Evolutionary conservation across 2,797 vertebrate species (phyloP), one percentile per base, ranked within the genome.

Genomic region (Hirundo rustica): DNA sequence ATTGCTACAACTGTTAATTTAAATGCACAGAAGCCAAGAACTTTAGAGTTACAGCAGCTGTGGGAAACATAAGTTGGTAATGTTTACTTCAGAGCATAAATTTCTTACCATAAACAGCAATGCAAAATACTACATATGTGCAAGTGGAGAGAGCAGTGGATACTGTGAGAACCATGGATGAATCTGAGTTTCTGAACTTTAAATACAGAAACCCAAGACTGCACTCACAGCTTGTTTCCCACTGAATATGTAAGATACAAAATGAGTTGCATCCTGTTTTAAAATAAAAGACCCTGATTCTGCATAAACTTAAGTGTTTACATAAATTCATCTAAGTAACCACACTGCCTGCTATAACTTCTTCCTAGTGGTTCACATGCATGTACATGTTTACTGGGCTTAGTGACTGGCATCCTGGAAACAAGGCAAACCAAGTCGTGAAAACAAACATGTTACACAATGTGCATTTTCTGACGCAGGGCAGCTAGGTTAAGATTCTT

Each of bases 121-220:
- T 58, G 84, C 54, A 78, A 71, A 80, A 74, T 79, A 76, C 71
- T 93, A 68, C 88, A 45, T 92, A 84, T 65, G 68, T 93, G 76
- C 73, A 76, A 88, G 44, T 48, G 62, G 72, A 73, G 89, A 97
- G 79, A 97, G 60, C 85, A 92, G 88, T 91, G 92, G 75, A 85
- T 92, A 87, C 95, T 95, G 64, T 92, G 92, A 80, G 92, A 96
- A 73, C 66, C 51, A 45, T 9, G 30, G 62, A 82, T 96, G 88
- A 96, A 85, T 96, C 95, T 81, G 80, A 92, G 93, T 96, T 95
- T 97, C 84, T 92, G 88, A 82, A 53, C 85, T 90, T 88, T n/a
- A 92, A 90, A 90, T 91, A 89, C 75, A 87, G 75, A 95, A 76
- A 88, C 78, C 80, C 91, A 96, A 88, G 67, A 57, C 54, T 82